These are phyloP conservation scores for Gadopsis marmoratus DNA, from an alignment of 2,797 vertebrate species.

Conservation along the genomic window DNA sequence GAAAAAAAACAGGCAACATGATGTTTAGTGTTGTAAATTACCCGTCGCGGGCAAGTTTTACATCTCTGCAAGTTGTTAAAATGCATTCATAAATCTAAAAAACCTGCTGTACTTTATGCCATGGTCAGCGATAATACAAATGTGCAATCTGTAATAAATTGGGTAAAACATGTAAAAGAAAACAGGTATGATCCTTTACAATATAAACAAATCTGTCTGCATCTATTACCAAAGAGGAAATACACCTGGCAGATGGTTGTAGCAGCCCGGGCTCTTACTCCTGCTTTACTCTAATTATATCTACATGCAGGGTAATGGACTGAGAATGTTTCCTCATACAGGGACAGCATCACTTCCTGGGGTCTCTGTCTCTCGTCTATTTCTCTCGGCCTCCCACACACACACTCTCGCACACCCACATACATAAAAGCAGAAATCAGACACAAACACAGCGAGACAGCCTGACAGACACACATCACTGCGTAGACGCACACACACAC, in stretches of 20 bases:
- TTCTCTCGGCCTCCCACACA: slow-evolving; percentile 23
- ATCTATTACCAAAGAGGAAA: slow-evolving; percentile 61
- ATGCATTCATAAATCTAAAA: neutral
- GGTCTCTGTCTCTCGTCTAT: slow-evolving; percentile 40
- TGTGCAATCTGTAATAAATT: slow-evolving; percentile 37
- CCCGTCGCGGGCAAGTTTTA: slow-evolving; percentile 13
- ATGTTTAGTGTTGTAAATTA: slow-evolving; percentile 43
- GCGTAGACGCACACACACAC: slow-evolving; percentile 41
- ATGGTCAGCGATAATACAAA: slow-evolving; percentile 39
- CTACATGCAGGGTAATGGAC: slow-evolving; percentile 82
- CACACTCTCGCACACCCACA: slow-evolving; percentile 14
- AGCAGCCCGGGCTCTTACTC: slow-evolving; percentile 71
- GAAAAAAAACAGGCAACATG: neutral
- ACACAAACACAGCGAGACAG: slow-evolving; percentile 57
- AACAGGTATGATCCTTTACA: slow-evolving; percentile 21
- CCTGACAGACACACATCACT: slow-evolving; percentile 65
- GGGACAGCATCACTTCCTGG: slow-evolving; percentile 71
- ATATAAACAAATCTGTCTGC: slow-evolving; percentile 57
- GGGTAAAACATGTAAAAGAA: slow-evolving; percentile 6
- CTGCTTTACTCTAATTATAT: slow-evolving; percentile 79
- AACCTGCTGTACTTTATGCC: neutral
- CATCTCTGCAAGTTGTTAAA: slow-evolving; percentile 24
- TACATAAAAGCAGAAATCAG: slow-evolving; percentile 50
- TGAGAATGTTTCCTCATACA: slow-evolving; percentile 76
- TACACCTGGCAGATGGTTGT: slow-evolving; percentile 78